Evolutionary conservation across 2,888 invertebrate genomes (phyloP), one percentile per base, ranked within the genome.

Genomic region (Acrobeloides nanus): DNA sequence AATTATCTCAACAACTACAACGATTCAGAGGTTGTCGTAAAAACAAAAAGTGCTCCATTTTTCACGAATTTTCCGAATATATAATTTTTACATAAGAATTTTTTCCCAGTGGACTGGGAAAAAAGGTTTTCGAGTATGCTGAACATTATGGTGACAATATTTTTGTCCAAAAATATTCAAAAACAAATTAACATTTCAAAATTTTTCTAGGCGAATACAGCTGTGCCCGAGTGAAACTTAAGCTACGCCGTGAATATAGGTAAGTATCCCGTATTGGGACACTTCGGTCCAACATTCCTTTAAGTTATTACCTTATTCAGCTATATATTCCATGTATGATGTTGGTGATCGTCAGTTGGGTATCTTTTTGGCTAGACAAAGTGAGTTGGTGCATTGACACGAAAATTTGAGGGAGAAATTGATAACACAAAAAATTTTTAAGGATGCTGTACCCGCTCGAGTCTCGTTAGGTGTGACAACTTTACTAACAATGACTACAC

Each of bases 321-420:
- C 92, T 93, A 80, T 95, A 95, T 83, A 89, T 93, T 76, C 95
- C 95, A 44, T 92, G 92, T 82, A 61, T 67, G 81, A 92, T 92
- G 92, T 80, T 92, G 76, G 90, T 92, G 77, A 89, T 68, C 48
- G 69, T 69, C 6, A 64, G 61, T 15, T 74, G 72, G 73, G 68
- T 68, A 29, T 61, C 60, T 4, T 69, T 69, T 52, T 69, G 69
- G 69, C 59, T 73, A 5, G 73, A 74, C 48, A 73, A 73, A 57
- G 72, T 41, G 10, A 38, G 24, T 12, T 8, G 24, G 12, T 23
- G 23, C 12, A 12, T 18, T 10, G 4, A 29, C 32, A 1, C n/a
- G 5, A 40, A 40, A 5, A 5, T 2, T 18, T 20, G n/a, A 7
- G 8, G 35, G 7, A 35, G 17, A 8, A 8, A 35, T 8, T 35